A percentile compares a stretch with the other conserved stretches of the same genome.
Conservation (phyloP, 35 echinoderm and acorn worm species). For the Ptychodera flava region DNA sequence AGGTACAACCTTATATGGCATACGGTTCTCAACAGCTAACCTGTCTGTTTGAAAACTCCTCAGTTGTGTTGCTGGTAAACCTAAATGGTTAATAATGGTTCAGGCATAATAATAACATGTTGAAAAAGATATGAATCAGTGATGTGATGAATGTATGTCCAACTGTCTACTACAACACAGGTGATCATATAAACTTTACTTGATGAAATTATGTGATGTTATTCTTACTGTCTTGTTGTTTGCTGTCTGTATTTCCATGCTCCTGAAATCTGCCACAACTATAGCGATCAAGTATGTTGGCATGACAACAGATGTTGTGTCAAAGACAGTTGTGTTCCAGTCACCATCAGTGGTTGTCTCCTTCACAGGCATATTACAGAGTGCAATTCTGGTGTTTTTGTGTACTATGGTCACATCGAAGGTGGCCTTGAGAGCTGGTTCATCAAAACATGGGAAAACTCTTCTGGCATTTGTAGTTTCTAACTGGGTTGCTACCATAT, state of each 20-base stretch:
- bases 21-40: no score
- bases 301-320: slow-evolving; percentile 35
- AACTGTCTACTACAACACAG: no score
- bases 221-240: background rate
- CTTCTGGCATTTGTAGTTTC: background rate
- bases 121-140: no score
- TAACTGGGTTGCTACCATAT: background rate
- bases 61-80: no score
- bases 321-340: slow-evolving; percentile 33
- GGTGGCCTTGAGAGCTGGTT: background rate
- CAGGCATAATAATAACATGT: no score
- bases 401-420: background rate
- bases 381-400: background rate
- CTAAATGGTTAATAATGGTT: no score
- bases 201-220: no score
- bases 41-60: no score
- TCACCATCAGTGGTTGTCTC: background rate
- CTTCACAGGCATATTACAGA: background rate
- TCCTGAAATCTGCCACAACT: slow-evolving; percentile 39
- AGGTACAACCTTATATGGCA: no score
- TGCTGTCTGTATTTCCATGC: background rate
- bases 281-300: slow-evolving; percentile 59
- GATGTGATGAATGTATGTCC: no score
- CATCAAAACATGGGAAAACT: background rate
- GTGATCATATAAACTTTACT: no score